These are phyloP conservation scores for Formicarius rufipectus DNA, from an alignment of 2,113 vertebrate genomes.

Conservation along the genomic window DNA sequence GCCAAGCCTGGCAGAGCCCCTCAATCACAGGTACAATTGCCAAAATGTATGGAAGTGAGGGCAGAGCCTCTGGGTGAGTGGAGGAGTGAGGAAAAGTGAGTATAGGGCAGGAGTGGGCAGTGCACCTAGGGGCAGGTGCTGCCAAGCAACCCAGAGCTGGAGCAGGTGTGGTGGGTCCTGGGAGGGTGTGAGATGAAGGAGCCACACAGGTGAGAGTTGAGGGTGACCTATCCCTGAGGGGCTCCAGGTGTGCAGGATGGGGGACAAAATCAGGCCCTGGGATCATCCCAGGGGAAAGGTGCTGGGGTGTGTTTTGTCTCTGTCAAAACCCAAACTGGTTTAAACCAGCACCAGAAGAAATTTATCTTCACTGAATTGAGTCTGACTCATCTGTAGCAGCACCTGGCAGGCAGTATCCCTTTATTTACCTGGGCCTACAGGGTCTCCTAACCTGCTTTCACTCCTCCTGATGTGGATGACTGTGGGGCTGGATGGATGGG, in stretches of 20 bases:
- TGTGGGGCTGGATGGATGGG: no score
- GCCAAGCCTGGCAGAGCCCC: accelerated
- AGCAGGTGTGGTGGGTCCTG: neutral
- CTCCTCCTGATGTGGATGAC: neutral
- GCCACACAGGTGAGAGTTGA: neutral
- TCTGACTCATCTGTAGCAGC: neutral
- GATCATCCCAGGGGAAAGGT: accelerated
- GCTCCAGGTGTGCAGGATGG: neutral
- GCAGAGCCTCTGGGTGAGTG: neutral
- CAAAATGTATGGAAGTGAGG: neutral
- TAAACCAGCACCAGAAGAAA: neutral
- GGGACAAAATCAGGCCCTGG: accelerated
- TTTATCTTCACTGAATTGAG: accelerated
- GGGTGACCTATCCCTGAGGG: no score
- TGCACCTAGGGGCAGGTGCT: neutral
- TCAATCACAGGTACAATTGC: neutral
- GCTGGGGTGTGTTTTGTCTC: neutral
- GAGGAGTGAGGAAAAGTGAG: neutral
- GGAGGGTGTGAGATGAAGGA: accelerated
- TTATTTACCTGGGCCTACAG: no score
- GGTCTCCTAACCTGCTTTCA: neutral
- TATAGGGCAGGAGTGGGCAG: neutral
- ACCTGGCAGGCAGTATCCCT: neutral
- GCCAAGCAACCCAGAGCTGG: accelerated
- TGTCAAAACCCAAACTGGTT: accelerated